phyloP scores from a whole-genome alignment of 37 sponge, comb jelly and placozoan species.

The Aplysina aerophoba region DNA sequence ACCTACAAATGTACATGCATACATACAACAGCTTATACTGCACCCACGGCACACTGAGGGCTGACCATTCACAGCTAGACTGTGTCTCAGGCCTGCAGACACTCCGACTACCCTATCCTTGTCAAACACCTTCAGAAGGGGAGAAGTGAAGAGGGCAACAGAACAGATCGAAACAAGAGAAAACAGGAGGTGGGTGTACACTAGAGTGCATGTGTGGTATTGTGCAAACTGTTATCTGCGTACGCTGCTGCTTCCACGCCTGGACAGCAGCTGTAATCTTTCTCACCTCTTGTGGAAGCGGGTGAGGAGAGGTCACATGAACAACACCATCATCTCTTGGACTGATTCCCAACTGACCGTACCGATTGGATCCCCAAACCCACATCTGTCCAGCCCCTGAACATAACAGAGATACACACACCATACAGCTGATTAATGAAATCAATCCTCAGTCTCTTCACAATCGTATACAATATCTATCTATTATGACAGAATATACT shows the following conservation, averaged over 20 bases:
- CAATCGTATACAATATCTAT: too few species aligned
- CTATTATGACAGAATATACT: too few species aligned
- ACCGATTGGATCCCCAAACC: slow-evolving; percentile 78
- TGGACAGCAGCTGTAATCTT: too few species aligned
- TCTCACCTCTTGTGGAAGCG: slow-evolving; percentile 37
- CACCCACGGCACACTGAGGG: too few species aligned
- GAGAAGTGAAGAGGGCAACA: too few species aligned
- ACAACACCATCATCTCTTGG: background rate
- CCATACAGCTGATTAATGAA: background rate
- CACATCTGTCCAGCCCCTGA: slow-evolving; percentile 42
- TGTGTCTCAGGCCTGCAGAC: slow-evolving; percentile 76
- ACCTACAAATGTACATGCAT: too few species aligned
- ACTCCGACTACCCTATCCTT: slow-evolving; percentile 30
- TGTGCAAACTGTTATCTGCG: background rate
- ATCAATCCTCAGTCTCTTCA: too few species aligned
- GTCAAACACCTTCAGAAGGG: slow-evolving; percentile 37
- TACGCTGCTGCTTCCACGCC: background rate
- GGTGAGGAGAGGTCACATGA: background rate
- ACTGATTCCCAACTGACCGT: slow-evolving; percentile 69
- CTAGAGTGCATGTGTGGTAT: too few species aligned
- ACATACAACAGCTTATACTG: too few species aligned
- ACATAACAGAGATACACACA: background rate
- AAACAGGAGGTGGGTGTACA: too few species aligned
- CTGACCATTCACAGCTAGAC: slow-evolving; percentile 66
- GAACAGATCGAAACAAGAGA: background rate